These are phyloP conservation scores for Bubo bubo DNA, from an alignment of 2,113 vertebrate genomes.

Conservation along the genomic window DNA sequence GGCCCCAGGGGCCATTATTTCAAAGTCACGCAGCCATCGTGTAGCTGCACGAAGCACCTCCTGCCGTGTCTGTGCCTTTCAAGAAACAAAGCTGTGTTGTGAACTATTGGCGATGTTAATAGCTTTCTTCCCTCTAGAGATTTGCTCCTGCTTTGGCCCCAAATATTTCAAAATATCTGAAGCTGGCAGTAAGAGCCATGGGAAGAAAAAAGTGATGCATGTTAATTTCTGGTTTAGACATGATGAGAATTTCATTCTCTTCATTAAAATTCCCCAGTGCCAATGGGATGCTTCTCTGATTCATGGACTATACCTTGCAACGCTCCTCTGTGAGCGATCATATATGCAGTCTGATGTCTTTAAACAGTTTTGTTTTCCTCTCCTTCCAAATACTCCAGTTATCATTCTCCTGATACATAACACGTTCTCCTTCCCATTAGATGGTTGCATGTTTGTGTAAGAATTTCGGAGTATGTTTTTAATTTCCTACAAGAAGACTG, in stretches of 20 bases:
- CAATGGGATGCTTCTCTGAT: background rate
- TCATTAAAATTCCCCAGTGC: slow-evolving; percentile 48
- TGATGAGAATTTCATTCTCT: slow-evolving; percentile 68
- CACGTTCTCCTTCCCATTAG: background rate
- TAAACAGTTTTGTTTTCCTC: background rate
- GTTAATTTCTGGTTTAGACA: slow-evolving; percentile 58
- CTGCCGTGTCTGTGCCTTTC: slow-evolving; percentile 45
- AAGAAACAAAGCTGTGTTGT: slow-evolving; percentile 60
- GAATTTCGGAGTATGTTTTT: background rate
- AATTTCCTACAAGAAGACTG: slow-evolving; percentile 2
- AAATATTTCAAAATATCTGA: slow-evolving; percentile 66
- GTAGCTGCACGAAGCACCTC: background rate
- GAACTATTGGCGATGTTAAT: slow-evolving; percentile 48
- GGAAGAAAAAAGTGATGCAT: slow-evolving; percentile 55
- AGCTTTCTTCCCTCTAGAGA: slow-evolving; percentile 50
- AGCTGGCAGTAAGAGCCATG: slow-evolving; percentile 50
- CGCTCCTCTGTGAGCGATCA: background rate
- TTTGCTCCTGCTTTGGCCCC: slow-evolving; percentile 52
- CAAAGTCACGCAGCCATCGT: slow-evolving; percentile 2
- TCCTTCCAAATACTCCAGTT: background rate
- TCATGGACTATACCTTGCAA: slow-evolving; percentile 4
- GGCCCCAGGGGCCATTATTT: slow-evolving; percentile 52
- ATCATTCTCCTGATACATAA: background rate
- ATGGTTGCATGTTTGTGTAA: background rate
- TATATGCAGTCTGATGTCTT: background rate